Evolutionary conservation across 2,888 invertebrate genomes (phyloP).

Genomic region (Platycheirus rosarum): DNA sequence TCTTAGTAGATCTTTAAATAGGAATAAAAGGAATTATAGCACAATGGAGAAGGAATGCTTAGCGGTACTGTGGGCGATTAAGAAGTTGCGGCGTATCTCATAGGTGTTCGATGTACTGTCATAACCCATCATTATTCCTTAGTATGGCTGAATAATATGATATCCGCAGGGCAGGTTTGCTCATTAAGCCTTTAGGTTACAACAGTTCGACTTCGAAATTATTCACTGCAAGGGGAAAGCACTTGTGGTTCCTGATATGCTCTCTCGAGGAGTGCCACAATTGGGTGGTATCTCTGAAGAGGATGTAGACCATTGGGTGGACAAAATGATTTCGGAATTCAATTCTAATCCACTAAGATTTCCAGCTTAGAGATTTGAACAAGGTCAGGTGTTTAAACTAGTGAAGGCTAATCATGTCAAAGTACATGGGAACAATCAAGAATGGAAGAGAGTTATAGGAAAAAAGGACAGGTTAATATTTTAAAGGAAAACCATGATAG

Average conservation of each 20-base stretch:
- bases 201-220: no score
- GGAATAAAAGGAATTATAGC: not conserved
- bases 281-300: conserved; percentile 3
- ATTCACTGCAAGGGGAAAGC: conserved; percentile 38
- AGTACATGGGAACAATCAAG: no score
- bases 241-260: no score
- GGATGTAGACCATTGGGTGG: not conserved
- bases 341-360: not conserved
- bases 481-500: no score
- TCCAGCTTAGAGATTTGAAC: not conserved
- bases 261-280: no score
- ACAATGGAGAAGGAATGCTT: no score
- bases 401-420: no score
- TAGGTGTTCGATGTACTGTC: conserved; percentile 20
- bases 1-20: not conserved
- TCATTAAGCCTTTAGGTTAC: conserved; percentile 6
- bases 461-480: no score
- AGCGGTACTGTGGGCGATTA: conserved; percentile 10
- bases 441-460: no score
- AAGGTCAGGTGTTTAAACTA: no score
- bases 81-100: conserved; percentile 20
- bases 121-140: not conserved
- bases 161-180: conserved; percentile 29
- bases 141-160: no score
- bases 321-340: not conserved